Evolutionary conservation across 2,797 vertebrate genomes (phyloP), one percentile per base, ranked within the genome.

Genomic region (Myripristis murdjan): DNA sequence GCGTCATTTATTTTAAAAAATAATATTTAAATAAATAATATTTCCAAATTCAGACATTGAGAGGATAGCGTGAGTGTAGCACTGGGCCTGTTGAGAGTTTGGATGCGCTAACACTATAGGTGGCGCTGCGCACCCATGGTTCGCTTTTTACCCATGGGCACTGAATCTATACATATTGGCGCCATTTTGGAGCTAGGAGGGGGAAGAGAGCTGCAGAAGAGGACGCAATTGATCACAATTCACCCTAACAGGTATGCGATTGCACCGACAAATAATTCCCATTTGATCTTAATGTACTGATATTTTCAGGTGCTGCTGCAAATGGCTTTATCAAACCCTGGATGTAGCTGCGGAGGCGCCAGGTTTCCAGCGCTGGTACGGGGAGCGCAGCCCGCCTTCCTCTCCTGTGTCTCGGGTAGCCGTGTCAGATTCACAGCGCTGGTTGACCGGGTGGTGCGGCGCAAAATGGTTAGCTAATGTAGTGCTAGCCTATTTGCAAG

Each of bases 171-270:
- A 91, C 94, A 90, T 94, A 94, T 97, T 98, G 97, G 96, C 97
- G 96, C 97, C 96, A 97, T 98, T 98, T 98, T 98, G 96, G 97
- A 97, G 96, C 95, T 92, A 95, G 94, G 93, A 94, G 94, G 95
- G 95, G 94, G 94, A 93, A 93, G 94, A 94, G 92, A 93, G 87
- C 90, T 90, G 91, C 92, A 92, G 91, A 90, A 87, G 90, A 93
- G 89, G 79, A 92, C 89, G 84, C 95, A 92, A 95, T 93, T 94
- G 93, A 95, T 92, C 94, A 94, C 94, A 88, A 86, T 94, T 93
- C 91, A 87, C 79, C 90, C 60, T 87, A 89, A 87, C 89, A 92
- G 93, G 93, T 93, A 92, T 82, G 84, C 62, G 82, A 86, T 82
- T 75, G 68, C 70, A 73, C 60, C 16, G 15, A 64, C 20, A 31